A percentile compares a stretch with the other conserved stretches of the same genome.
Conservation (phyloP, 2,113 vertebrate species). For the Brachionichthys hirsutus region DNA sequence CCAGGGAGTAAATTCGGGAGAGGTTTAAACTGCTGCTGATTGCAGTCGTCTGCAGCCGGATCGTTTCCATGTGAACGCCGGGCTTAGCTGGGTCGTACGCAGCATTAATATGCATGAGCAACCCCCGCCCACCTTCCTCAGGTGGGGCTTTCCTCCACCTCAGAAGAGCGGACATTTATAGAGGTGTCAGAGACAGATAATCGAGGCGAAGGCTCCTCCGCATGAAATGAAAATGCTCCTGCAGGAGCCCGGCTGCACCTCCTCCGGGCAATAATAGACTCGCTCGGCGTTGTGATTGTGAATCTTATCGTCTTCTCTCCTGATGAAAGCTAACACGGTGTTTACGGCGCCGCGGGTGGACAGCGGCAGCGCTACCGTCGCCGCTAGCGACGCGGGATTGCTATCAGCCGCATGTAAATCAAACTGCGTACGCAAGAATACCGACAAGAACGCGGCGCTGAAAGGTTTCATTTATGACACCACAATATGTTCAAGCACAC, state of each 20-base stretch:
- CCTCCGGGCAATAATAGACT: constrained; percentile 34
- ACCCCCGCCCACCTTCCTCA: no score
- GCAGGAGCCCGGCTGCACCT: constrained; percentile 5
- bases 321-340: constrained; percentile 28
- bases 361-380: neutral
- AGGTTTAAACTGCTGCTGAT: neutral
- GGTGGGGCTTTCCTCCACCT: neutral
- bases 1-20: no score
- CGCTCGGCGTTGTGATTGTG: constrained; percentile 2
- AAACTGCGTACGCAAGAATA: no score
- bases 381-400: constrained; percentile 1
- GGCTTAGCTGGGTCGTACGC: neutral
- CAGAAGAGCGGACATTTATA: constrained; percentile 31
- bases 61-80: constrained; percentile 6
- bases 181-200: constrained; percentile 49
- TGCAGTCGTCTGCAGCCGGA: neutral
- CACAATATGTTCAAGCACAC: no score
- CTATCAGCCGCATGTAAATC: constrained; percentile 2
- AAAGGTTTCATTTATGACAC: neutral
- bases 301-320: constrained; percentile 29
- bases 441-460: no score
- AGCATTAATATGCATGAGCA: constrained; percentile 37
- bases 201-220: constrained; percentile 12
- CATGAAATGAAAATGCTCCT: constrained; percentile 31
- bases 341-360: constrained; percentile 19